Evolutionary conservation across 2,888 invertebrate species (phyloP).

Genomic region (Heliconius aoede): DNA sequence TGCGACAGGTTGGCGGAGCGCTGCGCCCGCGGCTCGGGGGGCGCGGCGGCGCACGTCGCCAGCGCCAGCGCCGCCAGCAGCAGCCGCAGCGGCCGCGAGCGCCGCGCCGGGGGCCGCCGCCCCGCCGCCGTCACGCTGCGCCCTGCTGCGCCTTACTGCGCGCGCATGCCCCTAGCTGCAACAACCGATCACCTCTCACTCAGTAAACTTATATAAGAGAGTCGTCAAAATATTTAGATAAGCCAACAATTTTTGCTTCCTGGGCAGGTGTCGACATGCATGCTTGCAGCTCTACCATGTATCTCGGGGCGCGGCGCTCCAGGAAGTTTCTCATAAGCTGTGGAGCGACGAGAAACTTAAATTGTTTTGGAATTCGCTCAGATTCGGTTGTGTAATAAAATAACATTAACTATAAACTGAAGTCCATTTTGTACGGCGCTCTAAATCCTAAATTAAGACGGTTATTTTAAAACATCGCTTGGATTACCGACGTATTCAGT

Average conservation of each 20-base stretch:
- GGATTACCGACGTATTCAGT: slow-evolving; percentile 31
- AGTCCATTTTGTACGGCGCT: slow-evolving; percentile 29
- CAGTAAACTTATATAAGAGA: slow-evolving; percentile 10
- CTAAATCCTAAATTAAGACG: slow-evolving; percentile 33
- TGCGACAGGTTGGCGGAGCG: slow-evolving; percentile 92
- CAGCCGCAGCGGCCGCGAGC: slow-evolving; percentile 82
- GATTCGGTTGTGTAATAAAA: slow-evolving; percentile 28
- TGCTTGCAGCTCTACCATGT: neutral
- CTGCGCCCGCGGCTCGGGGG: slow-evolving; percentile 86
- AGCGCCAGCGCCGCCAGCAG: slow-evolving; percentile 82
- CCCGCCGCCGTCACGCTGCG: slow-evolving; percentile 81
- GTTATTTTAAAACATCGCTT: slow-evolving; percentile 37
- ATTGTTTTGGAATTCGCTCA: slow-evolving; percentile 38
- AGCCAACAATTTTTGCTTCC: slow-evolving; percentile 48
- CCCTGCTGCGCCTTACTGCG: slow-evolving; percentile 55
- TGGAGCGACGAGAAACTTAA: slow-evolving; percentile 41
- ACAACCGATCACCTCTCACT: neutral
- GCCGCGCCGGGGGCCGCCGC: slow-evolving; percentile 81
- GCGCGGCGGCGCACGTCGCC: slow-evolving; percentile 78
- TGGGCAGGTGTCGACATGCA: slow-evolving; percentile 9
- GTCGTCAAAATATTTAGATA: slow-evolving; percentile 47
- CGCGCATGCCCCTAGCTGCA: too few species aligned
- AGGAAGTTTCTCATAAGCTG: slow-evolving; percentile 35
- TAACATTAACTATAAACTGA: slow-evolving; percentile 28
- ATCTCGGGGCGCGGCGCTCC: neutral